Evolutionary conservation across 2,113 vertebrate genomes (phyloP).

Genomic region (Candoia aspera): DNA sequence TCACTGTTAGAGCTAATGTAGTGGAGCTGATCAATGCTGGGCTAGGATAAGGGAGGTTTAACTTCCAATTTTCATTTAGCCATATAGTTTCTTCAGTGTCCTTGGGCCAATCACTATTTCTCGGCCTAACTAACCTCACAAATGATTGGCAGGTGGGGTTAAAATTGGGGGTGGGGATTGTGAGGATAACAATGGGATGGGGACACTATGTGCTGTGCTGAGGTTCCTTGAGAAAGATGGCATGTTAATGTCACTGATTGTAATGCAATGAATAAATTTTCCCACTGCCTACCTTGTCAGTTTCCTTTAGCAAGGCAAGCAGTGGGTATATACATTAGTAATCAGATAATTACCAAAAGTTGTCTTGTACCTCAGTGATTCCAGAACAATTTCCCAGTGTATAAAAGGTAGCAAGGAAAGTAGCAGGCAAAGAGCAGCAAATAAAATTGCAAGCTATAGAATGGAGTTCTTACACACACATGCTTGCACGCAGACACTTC

Average conservation of each 20-base stretch:
- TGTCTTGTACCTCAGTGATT: not conserved
- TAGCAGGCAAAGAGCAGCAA: not conserved
- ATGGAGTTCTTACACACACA: not conserved
- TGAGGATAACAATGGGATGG: not conserved
- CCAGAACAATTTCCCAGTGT: not conserved
- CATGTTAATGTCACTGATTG: not conserved
- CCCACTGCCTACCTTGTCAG: not conserved
- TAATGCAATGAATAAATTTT: not conserved
- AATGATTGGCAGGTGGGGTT: not conserved
- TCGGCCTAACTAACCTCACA: not conserved
- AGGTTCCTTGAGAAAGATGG: not conserved
- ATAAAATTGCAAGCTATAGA: not conserved
- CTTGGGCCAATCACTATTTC: not conserved
- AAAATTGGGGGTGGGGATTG: not conserved
- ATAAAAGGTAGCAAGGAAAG: not conserved
- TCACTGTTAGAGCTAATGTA: not conserved
- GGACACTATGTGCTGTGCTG: not conserved
- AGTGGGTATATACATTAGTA: not conserved
- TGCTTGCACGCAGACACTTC: not conserved
- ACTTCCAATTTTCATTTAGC: not conserved
- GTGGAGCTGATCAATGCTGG: not conserved
- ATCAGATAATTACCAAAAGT: not conserved
- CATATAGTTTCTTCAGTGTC: not conserved
- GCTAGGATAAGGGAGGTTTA: not conserved
- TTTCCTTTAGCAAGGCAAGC: not conserved